These are phyloP conservation scores for Chrysolina haemoptera DNA, from an alignment of 2,888 invertebrate species.

Conservation along the genomic window DNA sequence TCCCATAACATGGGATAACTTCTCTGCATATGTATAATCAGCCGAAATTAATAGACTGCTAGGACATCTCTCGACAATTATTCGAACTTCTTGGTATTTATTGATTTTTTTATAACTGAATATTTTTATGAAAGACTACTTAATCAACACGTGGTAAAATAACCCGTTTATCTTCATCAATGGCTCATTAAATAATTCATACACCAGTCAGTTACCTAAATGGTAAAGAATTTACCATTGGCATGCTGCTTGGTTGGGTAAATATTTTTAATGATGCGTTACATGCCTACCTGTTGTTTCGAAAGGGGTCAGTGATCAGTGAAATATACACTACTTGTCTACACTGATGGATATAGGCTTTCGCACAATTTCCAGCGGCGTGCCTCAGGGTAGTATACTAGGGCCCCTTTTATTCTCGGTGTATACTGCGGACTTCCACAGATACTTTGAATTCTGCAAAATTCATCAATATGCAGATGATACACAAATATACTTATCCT, in stretches of 20 bases:
- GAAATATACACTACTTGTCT: background rate
- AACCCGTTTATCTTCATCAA: conserved; percentile 8
- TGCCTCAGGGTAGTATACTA: too few species aligned
- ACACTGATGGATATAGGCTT: too few species aligned
- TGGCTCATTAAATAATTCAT: conserved; percentile 10
- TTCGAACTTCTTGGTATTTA: background rate
- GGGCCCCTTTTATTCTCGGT: too few species aligned
- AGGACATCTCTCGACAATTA: too few species aligned
- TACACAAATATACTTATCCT: too few species aligned
- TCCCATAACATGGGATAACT: too few species aligned
- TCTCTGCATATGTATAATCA: too few species aligned
- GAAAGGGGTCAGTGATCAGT: conserved; percentile 14
- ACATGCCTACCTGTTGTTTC: background rate
- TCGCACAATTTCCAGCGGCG: too few species aligned
- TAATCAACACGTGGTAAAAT: conserved; percentile 8
- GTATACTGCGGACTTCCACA: too few species aligned
- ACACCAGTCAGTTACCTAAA: background rate
- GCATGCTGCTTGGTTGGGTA: background rate
- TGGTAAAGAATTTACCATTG: conserved; percentile 1
- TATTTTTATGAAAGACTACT: background rate
- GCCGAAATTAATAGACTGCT: too few species aligned
- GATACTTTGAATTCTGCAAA: too few species aligned
- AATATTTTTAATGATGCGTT: conserved; percentile 8
- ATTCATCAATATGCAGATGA: too few species aligned
- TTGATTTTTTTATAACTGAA: background rate